Base-by-base conservation (phyloP, 30 jellyfish, hydroid and myxozoan species). In the Chrysaora quinquecirrha region DNA sequence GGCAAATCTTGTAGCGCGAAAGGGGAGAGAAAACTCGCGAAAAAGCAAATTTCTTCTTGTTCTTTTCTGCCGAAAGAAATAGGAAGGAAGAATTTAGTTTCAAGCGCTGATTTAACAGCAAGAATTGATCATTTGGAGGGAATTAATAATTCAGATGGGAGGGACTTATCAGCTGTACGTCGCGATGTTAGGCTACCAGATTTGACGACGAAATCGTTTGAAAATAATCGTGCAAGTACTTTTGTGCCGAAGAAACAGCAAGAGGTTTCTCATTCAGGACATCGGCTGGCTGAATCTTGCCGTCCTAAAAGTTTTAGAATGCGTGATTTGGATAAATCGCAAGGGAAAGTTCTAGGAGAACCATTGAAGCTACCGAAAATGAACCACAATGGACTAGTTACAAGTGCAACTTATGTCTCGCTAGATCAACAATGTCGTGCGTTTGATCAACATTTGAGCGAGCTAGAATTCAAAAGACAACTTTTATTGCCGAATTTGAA, bases 1-100 rank as follows among this genome's bases (percentile, higher is more conserved):
- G n/a, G n/a, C n/a, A n/a, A n/a, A n/a, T n/a, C n/a, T n/a, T n/a
- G n/a, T n/a, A n/a, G n/a, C n/a, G n/a, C n/a, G n/a, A n/a, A n/a
- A n/a, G n/a, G n/a, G n/a, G n/a, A n/a, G n/a, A n/a, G n/a, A n/a
- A n/a, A n/a, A n/a, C n/a, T n/a, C n/a, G n/a, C n/a, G n/a, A n/a
- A n/a, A n/a, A n/a, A n/a, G n/a, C n/a, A n/a, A n/a, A n/a, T n/a
- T n/a, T n/a, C n/a, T n/a, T n/a, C n/a, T n/a, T n/a, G n/a, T n/a
- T n/a, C n/a, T n/a, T n/a, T n/a, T n/a, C n/a, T n/a, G n/a, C n/a
- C n/a, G n/a, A n/a, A n/a, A n/a, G n/a, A n/a, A n/a, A 43, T 65
- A 2, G 90, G 90, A 2, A 25, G 83, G 21, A 80, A 18, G 63
- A 47, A 80, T 30, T 58, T 65, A 60, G 83, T 80, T 30, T 80